A percentile compares a stretch with the other conserved stretches of the same genome.
These are phyloP conservation scores for Drosophila leonis DNA, from an alignment of 2,888 invertebrate genomes.

Conservation along the genomic window DNA sequence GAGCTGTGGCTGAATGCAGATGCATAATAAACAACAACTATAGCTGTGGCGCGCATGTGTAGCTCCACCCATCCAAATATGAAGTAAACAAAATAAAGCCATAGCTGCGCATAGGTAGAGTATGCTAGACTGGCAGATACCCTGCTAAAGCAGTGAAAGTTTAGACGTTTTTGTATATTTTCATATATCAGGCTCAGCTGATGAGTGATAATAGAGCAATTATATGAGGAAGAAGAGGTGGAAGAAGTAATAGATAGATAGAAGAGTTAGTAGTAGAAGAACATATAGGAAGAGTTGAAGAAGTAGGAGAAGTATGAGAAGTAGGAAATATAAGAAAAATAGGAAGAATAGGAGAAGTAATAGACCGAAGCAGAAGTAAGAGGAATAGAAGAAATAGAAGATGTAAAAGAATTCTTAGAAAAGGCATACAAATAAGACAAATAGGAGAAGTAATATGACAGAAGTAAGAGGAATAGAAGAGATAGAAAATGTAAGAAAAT, in stretches of 20 bases:
- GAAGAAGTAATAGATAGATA: too few species aligned
- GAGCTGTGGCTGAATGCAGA: conserved; percentile 21
- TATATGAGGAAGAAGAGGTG: too few species aligned
- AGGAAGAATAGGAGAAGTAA: neutral
- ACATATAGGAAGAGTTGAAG: too few species aligned
- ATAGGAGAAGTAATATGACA: neutral
- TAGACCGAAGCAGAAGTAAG: too few species aligned
- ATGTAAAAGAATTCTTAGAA: neutral
- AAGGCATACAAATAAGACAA: neutral
- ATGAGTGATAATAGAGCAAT: too few species aligned
- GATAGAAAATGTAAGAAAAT: neutral
- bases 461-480: neutral
- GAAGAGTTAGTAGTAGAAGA: too few species aligned
- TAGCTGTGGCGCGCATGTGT: neutral
- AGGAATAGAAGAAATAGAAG: neutral
- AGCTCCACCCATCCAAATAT: conserved; percentile 22
- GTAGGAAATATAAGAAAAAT: neutral
- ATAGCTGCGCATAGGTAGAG: neutral
- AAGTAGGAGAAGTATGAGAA: neutral
- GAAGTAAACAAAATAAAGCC: conserved; percentile 2
- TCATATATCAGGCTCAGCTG: too few species aligned
- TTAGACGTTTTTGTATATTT: too few species aligned
- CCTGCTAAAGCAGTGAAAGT: neutral
- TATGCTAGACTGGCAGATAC: neutral
- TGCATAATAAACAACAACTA: conserved; percentile 8